phyloP scores from a whole-genome alignment of 2,797 vertebrate species.

The Rhinatrema bivittatum region DNA sequence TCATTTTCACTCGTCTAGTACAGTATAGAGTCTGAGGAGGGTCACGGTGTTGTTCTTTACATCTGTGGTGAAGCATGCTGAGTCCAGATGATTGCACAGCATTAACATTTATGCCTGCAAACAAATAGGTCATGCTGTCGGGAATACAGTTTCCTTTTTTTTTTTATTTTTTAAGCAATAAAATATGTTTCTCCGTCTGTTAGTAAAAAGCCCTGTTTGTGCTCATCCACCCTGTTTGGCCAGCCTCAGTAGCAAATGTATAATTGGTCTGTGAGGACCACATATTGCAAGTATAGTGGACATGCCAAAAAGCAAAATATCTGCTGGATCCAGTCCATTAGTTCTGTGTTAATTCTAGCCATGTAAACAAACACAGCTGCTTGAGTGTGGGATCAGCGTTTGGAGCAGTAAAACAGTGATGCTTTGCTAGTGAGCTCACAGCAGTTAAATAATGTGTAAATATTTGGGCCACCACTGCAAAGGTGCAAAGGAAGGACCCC shows the following conservation, averaged over 20 bases:
- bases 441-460: conserved; percentile 37
- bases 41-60: conserved; percentile 3
- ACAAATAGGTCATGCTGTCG: neutral
- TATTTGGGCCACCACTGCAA: too few species aligned
- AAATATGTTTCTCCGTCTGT: neutral
- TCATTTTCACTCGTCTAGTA: neutral
- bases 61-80: conserved; percentile 10
- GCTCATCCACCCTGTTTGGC: conserved; percentile 32
- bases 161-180: rapidly evolving
- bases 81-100: conserved; percentile 1
- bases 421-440: conserved; percentile 44
- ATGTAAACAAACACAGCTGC: conserved; percentile 73
- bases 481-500: too few species aligned
- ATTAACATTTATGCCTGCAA: conserved; percentile 8
- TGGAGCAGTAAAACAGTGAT: conserved; percentile 43
- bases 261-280: conserved; percentile 43
- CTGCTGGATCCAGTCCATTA: conserved; percentile 46
- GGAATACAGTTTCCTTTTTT: conserved; percentile 2
- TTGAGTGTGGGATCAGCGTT: conserved; percentile 44
- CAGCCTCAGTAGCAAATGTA: conserved; percentile 21
- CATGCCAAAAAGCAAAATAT: conserved; percentile 40
- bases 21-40: neutral
- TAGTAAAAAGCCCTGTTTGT: neutral
- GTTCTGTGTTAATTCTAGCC: conserved; percentile 51
- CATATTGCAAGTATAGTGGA: conserved; percentile 48